Evolutionary conservation across 2,797 vertebrate genomes (phyloP).

Genomic region (Lagodon rhomboides): DNA sequence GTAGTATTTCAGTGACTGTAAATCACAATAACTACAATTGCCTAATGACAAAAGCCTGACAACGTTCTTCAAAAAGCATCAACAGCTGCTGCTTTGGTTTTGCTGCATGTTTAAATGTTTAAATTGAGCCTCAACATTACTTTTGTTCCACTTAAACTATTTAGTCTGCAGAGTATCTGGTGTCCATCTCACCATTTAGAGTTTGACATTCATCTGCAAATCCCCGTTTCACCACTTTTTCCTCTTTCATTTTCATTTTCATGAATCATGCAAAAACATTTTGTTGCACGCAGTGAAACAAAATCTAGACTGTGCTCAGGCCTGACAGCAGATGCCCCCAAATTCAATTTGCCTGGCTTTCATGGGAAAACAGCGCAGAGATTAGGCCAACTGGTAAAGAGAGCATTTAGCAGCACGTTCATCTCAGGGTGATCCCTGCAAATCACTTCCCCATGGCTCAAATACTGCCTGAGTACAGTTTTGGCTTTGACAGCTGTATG

Average conservation of each 20-base stretch:
- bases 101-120: constrained; percentile 28
- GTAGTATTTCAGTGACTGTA: constrained; percentile 44
- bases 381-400: constrained; percentile 72
- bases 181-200: constrained; percentile 45
- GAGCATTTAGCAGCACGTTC: constrained; percentile 69
- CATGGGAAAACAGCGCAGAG: constrained; percentile 67
- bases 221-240: constrained; percentile 49
- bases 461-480: constrained; percentile 16
- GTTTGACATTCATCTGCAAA: constrained; percentile 59
- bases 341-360: constrained; percentile 73
- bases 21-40: constrained; percentile 42
- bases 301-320: constrained; percentile 46
- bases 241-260: constrained; percentile 52
- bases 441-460: constrained; percentile 63
- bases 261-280: constrained; percentile 50
- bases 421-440: constrained; percentile 65
- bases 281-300: constrained; percentile 50
- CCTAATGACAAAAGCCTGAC: constrained; percentile 36
- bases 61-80: constrained; percentile 38
- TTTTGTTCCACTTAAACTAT: constrained; percentile 56
- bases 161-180: constrained; percentile 52
- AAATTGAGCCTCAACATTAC: constrained; percentile 41
- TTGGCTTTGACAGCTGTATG: constrained; percentile 35
- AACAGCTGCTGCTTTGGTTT: constrained; percentile 43
- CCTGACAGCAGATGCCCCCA: constrained; percentile 55